Base-by-base conservation (phyloP, 2,888 invertebrate species). In the Temnothorax ravouxi region DNA sequence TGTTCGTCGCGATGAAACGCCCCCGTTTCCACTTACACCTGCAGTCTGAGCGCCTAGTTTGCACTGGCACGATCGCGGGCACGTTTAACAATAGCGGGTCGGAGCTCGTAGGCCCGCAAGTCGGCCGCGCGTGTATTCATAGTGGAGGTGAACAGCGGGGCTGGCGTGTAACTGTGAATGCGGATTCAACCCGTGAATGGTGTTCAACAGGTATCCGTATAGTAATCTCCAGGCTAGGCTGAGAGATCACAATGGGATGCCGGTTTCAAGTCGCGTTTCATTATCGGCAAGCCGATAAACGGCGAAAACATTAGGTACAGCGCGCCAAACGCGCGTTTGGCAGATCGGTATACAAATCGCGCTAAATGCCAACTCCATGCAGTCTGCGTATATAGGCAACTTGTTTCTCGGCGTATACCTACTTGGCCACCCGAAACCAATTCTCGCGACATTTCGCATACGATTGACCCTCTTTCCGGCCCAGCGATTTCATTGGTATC, bases 201-300 rank as follows among this genome's bases (percentile, higher is more conserved):
- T 47, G 84, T 75, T 84, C 86, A 86, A 86, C 86, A 86, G 86
- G 86, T 86, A 81, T 80, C 71, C 50, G 64, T 56, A n/a, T 56
- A n/a, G 82, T 75, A 77, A 83, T 83, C 62, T 74, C 47, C 41
- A 54, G 47, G 47, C 56, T 38, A 75, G 21, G 11, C 59, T 44
- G 38, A 74, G 38, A 74, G 62, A 34, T 77, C 66, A 84, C 74
- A 85, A 83, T 64, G 67, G 62, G 41, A 64, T 38, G n/a, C 34
- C 61, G 56, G 34, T 0, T 15, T 15, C 41, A 52, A 82, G 69
- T 82, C 54, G 62, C 44, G 59, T 69, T 82, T 71, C 69, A 62
- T 86, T 66, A 74, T 69, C 62, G 66, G 25, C 47, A 44, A 75
- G 76, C 69, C 62, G 81, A 54, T 54, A 74, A 25, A 66, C 47